Evolutionary conservation across 2,888 invertebrate genomes (phyloP).

Genomic region (Cheiracanthium punctorium): DNA sequence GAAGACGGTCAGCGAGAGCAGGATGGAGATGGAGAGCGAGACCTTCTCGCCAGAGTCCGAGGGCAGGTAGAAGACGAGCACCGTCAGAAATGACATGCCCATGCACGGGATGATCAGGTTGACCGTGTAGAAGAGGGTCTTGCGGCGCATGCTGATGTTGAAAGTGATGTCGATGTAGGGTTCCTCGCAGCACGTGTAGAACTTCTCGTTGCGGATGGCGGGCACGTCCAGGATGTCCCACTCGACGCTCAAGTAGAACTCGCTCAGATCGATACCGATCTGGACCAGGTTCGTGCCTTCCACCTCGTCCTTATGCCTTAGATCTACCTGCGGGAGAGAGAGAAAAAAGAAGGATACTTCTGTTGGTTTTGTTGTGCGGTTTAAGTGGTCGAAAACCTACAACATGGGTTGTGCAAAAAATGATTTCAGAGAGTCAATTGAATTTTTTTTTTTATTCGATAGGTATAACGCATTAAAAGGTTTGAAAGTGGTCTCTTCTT

Average conservation of each 20-base stretch:
- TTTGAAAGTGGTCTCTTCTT: too few species aligned
- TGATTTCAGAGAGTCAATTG: too few species aligned
- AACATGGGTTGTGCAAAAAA: too few species aligned
- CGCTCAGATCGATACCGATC: slow-evolving; percentile 94
- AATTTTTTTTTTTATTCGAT: too few species aligned
- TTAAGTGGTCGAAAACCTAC: too few species aligned
- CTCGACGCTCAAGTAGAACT: slow-evolving; percentile 98
- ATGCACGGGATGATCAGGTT: slow-evolving; percentile 94
- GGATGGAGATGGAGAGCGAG: slow-evolving; percentile 84
- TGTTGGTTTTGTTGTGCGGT: too few species aligned
- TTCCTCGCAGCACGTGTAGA: slow-evolving; percentile 96
- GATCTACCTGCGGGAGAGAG: slow-evolving; percentile 82
- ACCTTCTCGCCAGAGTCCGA: slow-evolving; percentile 98
- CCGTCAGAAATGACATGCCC: slow-evolving; percentile 94
- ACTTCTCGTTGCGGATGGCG: slow-evolving; percentile 92
- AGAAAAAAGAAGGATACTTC: too few species aligned
- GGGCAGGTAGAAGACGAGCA: slow-evolving; percentile 94
- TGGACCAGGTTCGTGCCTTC: slow-evolving; percentile 90
- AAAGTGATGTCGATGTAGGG: slow-evolving; percentile 97
- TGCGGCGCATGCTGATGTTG: slow-evolving; percentile 95
- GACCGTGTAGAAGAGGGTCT: slow-evolving; percentile 95
- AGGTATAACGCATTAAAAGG: too few species aligned
- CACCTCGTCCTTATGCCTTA: slow-evolving; percentile 88
- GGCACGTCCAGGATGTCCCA: slow-evolving; percentile 99
- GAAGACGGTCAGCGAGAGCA: slow-evolving; percentile 79